phyloP scores from a whole-genome alignment of 2,113 vertebrate genomes.

The Lipotes vexillifer region DNA sequence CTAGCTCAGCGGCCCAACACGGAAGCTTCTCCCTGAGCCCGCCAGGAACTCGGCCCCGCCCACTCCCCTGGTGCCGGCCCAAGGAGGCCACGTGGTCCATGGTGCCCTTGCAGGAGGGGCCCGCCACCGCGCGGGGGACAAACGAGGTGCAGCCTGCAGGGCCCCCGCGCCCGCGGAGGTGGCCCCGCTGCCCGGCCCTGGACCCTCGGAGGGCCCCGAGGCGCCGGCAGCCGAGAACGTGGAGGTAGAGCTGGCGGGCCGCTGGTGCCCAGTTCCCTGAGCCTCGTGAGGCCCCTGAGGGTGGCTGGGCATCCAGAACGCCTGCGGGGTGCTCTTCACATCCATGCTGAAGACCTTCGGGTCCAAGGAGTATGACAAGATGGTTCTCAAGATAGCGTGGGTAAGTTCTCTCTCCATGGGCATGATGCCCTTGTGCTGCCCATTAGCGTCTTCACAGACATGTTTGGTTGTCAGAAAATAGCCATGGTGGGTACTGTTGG shows the following conservation, averaged over 20 bases:
- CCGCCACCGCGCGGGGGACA: neutral
- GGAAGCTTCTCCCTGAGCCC: neutral
- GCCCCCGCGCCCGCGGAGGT: neutral
- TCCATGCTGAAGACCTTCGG: constrained; percentile 86
- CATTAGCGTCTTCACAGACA: constrained; percentile 94
- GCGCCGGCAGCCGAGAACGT: neutral
- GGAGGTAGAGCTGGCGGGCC: constrained; percentile 50
- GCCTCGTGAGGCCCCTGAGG: constrained; percentile 84
- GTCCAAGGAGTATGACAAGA: constrained; percentile 78
- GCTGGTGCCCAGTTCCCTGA: neutral
- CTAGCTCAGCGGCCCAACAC: neutral
- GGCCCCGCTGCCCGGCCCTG: constrained; percentile 74
- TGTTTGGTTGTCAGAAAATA: constrained; percentile 89
- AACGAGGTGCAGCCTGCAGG: neutral
- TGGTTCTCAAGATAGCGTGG: constrained; percentile 91
- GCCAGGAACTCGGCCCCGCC: neutral
- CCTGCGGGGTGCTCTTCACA: constrained; percentile 91
- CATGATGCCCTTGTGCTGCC: constrained; percentile 97
- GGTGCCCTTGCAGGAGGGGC: constrained; percentile 28
- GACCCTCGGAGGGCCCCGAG: constrained; percentile 32
- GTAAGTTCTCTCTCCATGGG: constrained; percentile 95
- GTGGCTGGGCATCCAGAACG: constrained; percentile 95
- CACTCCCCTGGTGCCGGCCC: neutral
- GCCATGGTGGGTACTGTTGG: constrained; percentile 90
- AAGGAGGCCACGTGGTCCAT: constrained; percentile 9